phyloP scores from a whole-genome alignment of 2,888 invertebrate species.

The Epirrhoe alternata region DNA sequence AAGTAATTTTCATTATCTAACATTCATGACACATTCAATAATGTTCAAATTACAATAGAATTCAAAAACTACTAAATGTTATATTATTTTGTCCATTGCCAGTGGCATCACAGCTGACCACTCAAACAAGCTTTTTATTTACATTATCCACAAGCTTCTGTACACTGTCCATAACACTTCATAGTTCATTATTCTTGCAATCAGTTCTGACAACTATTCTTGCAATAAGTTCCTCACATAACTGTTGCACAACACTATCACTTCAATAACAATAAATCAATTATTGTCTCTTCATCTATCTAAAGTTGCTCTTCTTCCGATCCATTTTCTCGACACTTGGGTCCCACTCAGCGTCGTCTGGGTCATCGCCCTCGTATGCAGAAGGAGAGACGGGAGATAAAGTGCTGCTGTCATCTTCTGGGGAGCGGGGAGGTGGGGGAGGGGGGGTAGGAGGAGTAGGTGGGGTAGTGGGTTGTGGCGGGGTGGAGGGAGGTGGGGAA shows the following conservation, averaged over 20 bases:
- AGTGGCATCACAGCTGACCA: background rate
- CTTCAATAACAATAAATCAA: constrained; percentile 15
- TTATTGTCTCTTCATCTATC: constrained; percentile 50
- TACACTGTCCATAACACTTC: background rate
- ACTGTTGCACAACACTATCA: constrained; percentile 2
- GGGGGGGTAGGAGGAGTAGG: constrained; percentile 74
- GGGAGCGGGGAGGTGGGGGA: constrained; percentile 48
- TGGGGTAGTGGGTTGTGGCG: background rate
- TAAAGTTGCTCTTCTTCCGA: constrained; percentile 61
- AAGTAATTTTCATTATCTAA: too few species aligned
- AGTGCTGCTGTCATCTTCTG: constrained; percentile 40
- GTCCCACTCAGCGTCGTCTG: constrained; percentile 94
- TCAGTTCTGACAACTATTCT: background rate
- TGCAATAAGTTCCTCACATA: background rate
- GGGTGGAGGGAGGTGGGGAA: constrained; percentile 77
- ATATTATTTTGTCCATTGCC: background rate
- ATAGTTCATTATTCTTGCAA: background rate
- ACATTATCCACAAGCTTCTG: too few species aligned
- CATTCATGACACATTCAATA: too few species aligned
- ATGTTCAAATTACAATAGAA: too few species aligned
- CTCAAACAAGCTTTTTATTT: too few species aligned
- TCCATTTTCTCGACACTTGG: constrained; percentile 70
- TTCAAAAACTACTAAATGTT: too few species aligned
- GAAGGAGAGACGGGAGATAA: constrained; percentile 58
- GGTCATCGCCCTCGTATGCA: constrained; percentile 90